Base-by-base conservation (phyloP, 2,113 vertebrate genomes). In the Esox niger region DNA sequence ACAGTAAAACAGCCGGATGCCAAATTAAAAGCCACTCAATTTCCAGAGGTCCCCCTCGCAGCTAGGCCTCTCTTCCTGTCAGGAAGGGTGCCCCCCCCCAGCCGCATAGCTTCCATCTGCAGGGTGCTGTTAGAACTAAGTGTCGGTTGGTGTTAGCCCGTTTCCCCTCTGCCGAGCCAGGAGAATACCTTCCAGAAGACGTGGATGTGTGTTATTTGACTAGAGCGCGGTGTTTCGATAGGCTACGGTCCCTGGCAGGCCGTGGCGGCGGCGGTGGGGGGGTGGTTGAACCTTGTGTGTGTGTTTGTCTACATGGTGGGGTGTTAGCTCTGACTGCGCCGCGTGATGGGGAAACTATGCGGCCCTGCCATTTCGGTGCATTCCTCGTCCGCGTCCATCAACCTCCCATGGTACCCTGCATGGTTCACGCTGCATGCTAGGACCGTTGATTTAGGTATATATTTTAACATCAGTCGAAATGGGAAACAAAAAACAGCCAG, bases 111-210 rank as follows among this genome's bases (percentile, higher is more conserved):
- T 70, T 90, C 82, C 84, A 83, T 78, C 93, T 91, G 92, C 91
- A 88, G 92, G 91, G 88, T 91, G 87, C 82, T 87, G 81, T 62
- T 75, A 86, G 91, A 92, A 92, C 93, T 92, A 94, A 94, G 93
- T 93, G 91, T 88, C 91, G 90, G 91, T 92, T 94, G 92, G 91
- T 93, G 91, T 91, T 94, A 93, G 89, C 91, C 91, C 93, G 91
- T 92, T 94, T 93, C 92, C 78, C 87, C 91, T 91, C 89, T 88
- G 81, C 88, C 88, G 89, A 92, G 89, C 57, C 91, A 78, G 86
- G 91, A 93, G 92, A 92, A 89, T 92, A 90, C 79, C 76, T 88
- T 91, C 92, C 92, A 93, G 93, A 91, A 91, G 84, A 88, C 84
- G 75, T 30, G 8, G 83, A 70, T 92, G 90, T 85, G 11, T 91